Conservation (phyloP, 2,113 vertebrate species). For the Alligator mississippiensis region DNA sequence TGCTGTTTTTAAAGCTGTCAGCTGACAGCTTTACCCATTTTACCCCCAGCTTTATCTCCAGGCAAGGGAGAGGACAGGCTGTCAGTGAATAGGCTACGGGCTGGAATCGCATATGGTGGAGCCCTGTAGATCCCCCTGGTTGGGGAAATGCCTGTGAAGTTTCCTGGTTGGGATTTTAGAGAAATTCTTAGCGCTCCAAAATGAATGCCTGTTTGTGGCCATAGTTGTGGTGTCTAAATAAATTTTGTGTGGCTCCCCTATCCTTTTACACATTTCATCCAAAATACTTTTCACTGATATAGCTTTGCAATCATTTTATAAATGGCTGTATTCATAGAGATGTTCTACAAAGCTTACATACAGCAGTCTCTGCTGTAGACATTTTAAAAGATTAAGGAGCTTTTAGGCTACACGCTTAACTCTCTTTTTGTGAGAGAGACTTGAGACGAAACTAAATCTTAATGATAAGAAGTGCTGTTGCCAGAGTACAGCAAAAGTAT, state of each 20-base stretch:
- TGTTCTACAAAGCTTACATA: background rate
- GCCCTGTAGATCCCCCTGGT: too few species aligned
- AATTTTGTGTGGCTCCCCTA: background rate
- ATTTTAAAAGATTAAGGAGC: background rate
- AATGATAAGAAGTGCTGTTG: background rate
- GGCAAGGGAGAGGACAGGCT: too few species aligned
- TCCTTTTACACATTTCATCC: background rate
- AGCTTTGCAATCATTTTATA: background rate
- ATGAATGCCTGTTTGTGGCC: background rate
- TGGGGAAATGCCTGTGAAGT: too few species aligned
- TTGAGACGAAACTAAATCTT: background rate
- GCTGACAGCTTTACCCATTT: too few species aligned
- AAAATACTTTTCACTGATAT: background rate
- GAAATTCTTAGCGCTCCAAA: too few species aligned
- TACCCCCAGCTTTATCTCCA: too few species aligned
- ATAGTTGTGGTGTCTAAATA: background rate
- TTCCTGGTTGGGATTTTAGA: too few species aligned
- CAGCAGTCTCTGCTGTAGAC: background rate
- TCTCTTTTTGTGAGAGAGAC: background rate
- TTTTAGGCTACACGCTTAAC: background rate
- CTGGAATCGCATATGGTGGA: too few species aligned
- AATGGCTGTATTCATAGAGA: background rate
- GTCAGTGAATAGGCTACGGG: too few species aligned
- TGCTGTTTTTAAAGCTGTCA: too few species aligned
- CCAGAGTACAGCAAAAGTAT: background rate